Conservation (phyloP, 1,140 invertebrate species). For the Drosophila simulans region DNA sequence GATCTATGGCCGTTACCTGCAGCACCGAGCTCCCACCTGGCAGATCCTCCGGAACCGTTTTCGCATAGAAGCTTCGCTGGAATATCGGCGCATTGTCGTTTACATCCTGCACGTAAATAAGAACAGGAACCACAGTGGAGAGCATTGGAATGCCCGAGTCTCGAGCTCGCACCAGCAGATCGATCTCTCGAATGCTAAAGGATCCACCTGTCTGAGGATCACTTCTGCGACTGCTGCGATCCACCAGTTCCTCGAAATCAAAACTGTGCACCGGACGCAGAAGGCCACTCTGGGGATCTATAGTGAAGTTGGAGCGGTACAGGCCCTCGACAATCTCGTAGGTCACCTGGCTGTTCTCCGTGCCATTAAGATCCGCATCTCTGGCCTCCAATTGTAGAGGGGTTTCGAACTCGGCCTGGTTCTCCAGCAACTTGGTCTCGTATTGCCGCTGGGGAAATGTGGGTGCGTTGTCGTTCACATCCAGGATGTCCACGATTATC, state of each 20-base stretch:
- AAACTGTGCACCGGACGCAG: constrained; percentile 88
- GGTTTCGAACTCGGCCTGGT: constrained; percentile 91
- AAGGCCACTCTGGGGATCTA: constrained; percentile 90
- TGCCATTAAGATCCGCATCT: constrained; percentile 94
- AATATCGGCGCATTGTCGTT: constrained; percentile 95
- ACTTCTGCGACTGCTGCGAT: constrained; percentile 36
- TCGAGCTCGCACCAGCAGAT: constrained; percentile 91
- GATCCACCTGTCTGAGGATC: constrained; percentile 74
- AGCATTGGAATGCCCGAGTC: constrained; percentile 92
- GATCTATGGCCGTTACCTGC: constrained; percentile 92
- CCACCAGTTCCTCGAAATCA: constrained; percentile 91
- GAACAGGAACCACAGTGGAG: constrained; percentile 90
- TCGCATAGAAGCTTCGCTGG: constrained; percentile 90
- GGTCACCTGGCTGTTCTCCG: constrained; percentile 93
- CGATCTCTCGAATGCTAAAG: constrained; percentile 88
- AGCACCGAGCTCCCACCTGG: constrained; percentile 91
- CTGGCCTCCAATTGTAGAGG: constrained; percentile 92
- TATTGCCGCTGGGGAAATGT: constrained; percentile 93
- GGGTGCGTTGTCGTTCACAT: constrained; percentile 95
- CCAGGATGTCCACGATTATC: constrained; percentile 93
- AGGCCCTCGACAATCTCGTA: constrained; percentile 93
- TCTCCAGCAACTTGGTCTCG: constrained; percentile 93
- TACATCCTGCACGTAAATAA: constrained; percentile 93
- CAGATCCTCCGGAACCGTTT: constrained; percentile 92
- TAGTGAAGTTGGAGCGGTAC: constrained; percentile 91